Percentiles rank a stretch among this genome's conserved stretches.
Evolutionary conservation across 2,797 vertebrate species (phyloP).

Genomic region (Semotilus atromaculatus): DNA sequence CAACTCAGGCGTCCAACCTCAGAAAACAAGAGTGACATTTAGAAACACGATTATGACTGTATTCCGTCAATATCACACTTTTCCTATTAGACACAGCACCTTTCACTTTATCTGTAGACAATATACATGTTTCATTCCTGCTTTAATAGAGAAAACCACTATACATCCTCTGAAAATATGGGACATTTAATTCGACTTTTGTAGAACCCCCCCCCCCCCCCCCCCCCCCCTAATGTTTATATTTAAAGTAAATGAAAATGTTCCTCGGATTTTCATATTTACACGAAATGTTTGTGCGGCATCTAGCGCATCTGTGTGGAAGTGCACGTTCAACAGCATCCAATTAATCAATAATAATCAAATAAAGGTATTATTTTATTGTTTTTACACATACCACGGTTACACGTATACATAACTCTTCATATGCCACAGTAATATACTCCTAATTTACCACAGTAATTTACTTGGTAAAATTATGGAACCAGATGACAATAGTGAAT

Average conservation of each 20-base stretch:
- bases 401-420: neutral
- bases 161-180: neutral
- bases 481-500: too few species aligned
- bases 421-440: neutral
- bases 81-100: neutral
- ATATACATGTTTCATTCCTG: neutral
- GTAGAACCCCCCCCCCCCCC: too few species aligned
- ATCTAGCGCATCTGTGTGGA: neutral
- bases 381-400: neutral
- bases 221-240: too few species aligned
- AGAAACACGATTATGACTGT: neutral
- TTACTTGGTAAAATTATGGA: too few species aligned
- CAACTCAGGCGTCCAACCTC: constrained; percentile 60
- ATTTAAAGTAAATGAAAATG: neutral
- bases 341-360: neutral
- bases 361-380: too few species aligned
- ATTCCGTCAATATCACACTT: neutral
- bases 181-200: neutral
- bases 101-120: neutral
- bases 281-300: neutral
- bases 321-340: neutral
- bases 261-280: neutral
- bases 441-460: neutral
- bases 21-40: neutral
- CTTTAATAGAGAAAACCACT: neutral